Evolutionary conservation across 2,888 invertebrate genomes (phyloP).

Genomic region (Spatulosminthurus flaviceps): DNA sequence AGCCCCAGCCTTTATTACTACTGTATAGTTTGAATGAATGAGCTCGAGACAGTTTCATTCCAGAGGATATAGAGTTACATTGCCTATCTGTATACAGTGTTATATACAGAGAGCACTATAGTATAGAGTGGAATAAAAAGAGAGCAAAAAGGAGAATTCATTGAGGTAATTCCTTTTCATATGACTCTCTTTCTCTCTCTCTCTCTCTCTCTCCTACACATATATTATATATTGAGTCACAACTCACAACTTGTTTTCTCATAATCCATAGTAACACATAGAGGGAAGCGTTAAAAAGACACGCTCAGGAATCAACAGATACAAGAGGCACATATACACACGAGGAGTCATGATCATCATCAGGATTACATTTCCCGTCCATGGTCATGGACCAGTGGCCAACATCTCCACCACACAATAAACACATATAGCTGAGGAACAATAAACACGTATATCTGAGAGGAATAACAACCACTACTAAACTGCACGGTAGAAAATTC

Average conservation of each 20-base stretch:
- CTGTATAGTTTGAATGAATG: background rate
- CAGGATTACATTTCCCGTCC: constrained; percentile 45
- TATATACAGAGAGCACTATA: too few species aligned
- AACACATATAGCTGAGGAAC: too few species aligned
- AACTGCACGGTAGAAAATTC: constrained; percentile 22
- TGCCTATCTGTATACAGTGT: background rate
- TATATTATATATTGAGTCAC: background rate
- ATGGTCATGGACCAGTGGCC: constrained; percentile 47
- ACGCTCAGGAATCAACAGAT: background rate
- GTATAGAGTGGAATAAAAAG: background rate
- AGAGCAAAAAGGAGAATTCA: background rate
- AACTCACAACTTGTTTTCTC: background rate
- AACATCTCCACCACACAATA: constrained; percentile 22
- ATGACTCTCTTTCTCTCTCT: constrained; percentile 18
- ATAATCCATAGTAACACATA: background rate
- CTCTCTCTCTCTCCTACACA: too few species aligned
- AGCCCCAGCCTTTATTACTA: background rate
- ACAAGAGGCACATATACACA: constrained; percentile 30
- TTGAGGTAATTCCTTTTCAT: background rate
- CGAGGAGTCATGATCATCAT: constrained; percentile 35
- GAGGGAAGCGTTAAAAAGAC: background rate
- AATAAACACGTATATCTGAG: too few species aligned
- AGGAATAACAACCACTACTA: background rate
- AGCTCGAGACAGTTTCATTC: background rate
- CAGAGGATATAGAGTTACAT: background rate